A percentile compares a stretch with the other conserved stretches of the same genome.
Evolutionary conservation across 2,888 invertebrate species (phyloP).

Genomic region (Biston betularia): DNA sequence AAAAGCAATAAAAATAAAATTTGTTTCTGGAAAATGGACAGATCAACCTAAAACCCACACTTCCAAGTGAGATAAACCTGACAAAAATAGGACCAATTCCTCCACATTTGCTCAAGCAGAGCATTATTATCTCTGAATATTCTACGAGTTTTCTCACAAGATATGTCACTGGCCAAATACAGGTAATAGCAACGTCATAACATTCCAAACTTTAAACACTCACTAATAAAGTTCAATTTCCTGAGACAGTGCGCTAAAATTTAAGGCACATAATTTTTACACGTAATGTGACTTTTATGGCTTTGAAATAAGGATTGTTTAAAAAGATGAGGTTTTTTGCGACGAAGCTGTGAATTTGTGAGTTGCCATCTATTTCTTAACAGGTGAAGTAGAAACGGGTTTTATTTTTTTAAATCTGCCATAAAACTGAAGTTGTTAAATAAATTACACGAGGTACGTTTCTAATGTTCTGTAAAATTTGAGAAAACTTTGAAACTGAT

Average conservation of each 20-base stretch:
- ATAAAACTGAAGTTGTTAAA: slow-evolving; percentile 22
- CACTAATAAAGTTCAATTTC: slow-evolving; percentile 24
- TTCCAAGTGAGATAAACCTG: slow-evolving; percentile 7
- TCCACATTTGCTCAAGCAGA: slow-evolving; percentile 32
- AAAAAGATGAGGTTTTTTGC: slow-evolving; percentile 34
- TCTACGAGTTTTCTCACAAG: slow-evolving; percentile 35
- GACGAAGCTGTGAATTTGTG: slow-evolving; percentile 33
- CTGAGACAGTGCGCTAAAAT: slow-evolving; percentile 11
- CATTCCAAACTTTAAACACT: slow-evolving; percentile 22
- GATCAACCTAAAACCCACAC: slow-evolving; percentile 2
- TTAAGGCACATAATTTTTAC: slow-evolving; percentile 39
- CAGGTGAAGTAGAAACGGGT: slow-evolving; percentile 6
- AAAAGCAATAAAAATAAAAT: background rate
- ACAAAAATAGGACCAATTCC: slow-evolving; percentile 24
- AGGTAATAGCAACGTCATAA: slow-evolving; percentile 6
- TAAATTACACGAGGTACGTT: slow-evolving; percentile 6
- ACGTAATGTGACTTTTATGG: slow-evolving; percentile 45
- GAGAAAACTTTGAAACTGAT: background rate
- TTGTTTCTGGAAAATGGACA: background rate
- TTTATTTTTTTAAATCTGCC: slow-evolving; percentile 20
- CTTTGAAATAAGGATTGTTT: slow-evolving; percentile 40
- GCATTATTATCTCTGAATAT: slow-evolving; percentile 44
- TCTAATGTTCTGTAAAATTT: slow-evolving; percentile 10
- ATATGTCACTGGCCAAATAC: slow-evolving; percentile 31
- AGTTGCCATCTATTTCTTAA: slow-evolving; percentile 12